phyloP scores from a whole-genome alignment of 2,797 vertebrate genomes.

The Cyprinodon diabolis region DNA sequence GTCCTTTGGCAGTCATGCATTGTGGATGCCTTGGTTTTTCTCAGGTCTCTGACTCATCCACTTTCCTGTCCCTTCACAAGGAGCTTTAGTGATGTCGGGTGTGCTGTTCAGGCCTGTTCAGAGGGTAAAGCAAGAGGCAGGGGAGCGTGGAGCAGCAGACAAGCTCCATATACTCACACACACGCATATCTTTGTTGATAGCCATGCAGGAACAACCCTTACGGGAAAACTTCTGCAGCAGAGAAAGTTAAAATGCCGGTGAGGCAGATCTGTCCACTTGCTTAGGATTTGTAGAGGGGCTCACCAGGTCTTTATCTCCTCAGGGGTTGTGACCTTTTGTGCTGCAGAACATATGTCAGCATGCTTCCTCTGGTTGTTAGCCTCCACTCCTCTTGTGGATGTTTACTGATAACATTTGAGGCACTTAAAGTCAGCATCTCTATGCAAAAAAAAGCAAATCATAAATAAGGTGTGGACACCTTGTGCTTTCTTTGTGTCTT shows the following conservation, averaged over 20 bases:
- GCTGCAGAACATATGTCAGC: conserved; percentile 42
- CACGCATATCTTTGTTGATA: conserved; percentile 47
- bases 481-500: conserved; percentile 27
- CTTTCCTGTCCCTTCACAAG: conserved; percentile 26
- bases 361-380: conserved; percentile 51
- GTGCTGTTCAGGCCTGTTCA: conserved; percentile 61
- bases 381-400: conserved; percentile 52
- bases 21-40: conserved; percentile 47
- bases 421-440: conserved; percentile 28
- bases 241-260: conserved; percentile 57
- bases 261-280: conserved; percentile 58
- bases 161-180: conserved; percentile 46
- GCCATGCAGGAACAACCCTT: conserved; percentile 40
- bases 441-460: conserved; percentile 38
- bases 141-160: conserved; percentile 54
- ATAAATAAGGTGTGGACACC: conserved; percentile 37
- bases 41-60: conserved; percentile 35
- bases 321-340: conserved; percentile 57
- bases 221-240: conserved; percentile 54
- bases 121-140: conserved; percentile 60
- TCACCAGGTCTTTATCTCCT: conserved; percentile 59
- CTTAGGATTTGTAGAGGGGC: conserved; percentile 32
- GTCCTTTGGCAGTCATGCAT: conserved; percentile 49
- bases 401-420: conserved; percentile 45
- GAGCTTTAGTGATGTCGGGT: conserved; percentile 41